Base-by-base conservation (phyloP, 2,797 vertebrate species). In the Emys orbicularis region DNA sequence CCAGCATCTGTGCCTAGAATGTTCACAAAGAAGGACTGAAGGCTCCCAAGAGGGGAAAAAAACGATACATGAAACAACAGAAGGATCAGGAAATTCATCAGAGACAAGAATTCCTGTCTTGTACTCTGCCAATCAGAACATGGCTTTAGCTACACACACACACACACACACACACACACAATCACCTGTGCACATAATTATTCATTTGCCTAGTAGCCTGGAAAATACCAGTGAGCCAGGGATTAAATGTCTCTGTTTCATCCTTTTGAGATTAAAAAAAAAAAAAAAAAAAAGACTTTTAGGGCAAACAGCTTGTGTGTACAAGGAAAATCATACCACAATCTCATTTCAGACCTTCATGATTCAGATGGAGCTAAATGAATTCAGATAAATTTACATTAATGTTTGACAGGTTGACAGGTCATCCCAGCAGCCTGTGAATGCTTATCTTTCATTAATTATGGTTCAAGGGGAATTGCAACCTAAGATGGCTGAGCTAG, bases 371-470 rank as follows among this genome's bases (percentile, higher is more conserved):
- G 61, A 95, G 44, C 31, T 41, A 82, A 90, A 95, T 77, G 37
- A 96, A 96, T 94, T 93, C 87, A 88, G 87, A 85, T 86, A 88
- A 85, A 92, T 95, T 92, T 92, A 89, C 90, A 80, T 96, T 94
- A 83, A 49, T 80, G 83, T 76, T 49, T 95, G 93, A 94, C 81
- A 72, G 81, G 79, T 37, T 95, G 92, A 94, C 83, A 61, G 92
- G 65, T 96, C 96, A 93, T 92, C 91, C 88, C 90, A 44, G 79
- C 93, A 90, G 93, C 61, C 87, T 92, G 89, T 34, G 83, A 95
- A 89, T 92, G 87, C 96, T 96, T 96, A 88, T 96, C 93, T 95
- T 93, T 77, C 95, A 96, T 96, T 96, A 97, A 96, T 95, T 96
- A 96, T 83, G 93, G 92, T 96, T 97, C 95, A 96, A 90, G 95